phyloP scores from a whole-genome alignment of 2,888 invertebrate genomes.

The Sthenelais limicola region DNA sequence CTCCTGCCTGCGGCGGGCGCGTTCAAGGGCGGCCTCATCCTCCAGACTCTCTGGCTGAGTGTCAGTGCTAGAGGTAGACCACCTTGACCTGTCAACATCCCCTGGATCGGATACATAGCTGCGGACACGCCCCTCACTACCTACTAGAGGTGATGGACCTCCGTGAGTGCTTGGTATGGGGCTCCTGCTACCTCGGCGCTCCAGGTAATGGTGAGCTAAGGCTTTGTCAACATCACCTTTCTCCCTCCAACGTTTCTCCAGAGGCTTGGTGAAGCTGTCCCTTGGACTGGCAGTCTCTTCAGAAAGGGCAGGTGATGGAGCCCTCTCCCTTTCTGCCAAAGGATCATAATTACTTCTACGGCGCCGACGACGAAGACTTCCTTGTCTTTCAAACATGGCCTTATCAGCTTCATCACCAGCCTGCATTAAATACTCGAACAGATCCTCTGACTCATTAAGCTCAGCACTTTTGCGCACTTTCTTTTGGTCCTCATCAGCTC shows the following conservation, averaged over 20 bases:
- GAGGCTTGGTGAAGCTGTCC: conserved; percentile 1
- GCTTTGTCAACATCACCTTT: conserved; percentile 34
- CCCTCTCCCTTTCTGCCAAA: conserved; percentile 61
- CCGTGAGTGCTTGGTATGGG: not conserved
- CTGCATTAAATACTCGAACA: conserved; percentile 49
- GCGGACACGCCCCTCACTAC: not conserved
- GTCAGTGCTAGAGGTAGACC: conserved; percentile 36
- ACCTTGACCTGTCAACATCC: conserved; percentile 3
- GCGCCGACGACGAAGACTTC: conserved; percentile 62
- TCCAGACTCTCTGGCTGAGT: conserved; percentile 22
- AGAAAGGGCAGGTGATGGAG: conserved; percentile 56
- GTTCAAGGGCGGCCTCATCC: conserved; percentile 26
- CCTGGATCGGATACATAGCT: conserved; percentile 24
- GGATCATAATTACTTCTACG: conserved; percentile 49
- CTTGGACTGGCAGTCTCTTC: conserved; percentile 6
- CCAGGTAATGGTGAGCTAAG: conserved; percentile 21
- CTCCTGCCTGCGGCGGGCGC: conserved; percentile 34
- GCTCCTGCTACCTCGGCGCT: conserved; percentile 15
- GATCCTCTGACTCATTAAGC: conserved; percentile 54
- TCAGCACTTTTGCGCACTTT: conserved; percentile 45
- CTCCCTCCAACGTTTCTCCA: conserved; percentile 22
- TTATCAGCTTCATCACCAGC: conserved; percentile 43
- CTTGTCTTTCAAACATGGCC: conserved; percentile 58
- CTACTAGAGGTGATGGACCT: conserved; percentile 1
- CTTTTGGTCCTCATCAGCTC: conserved; percentile 36